Conservation (phyloP, 35 echinoderm and acorn worm species). For the Apostichopus californicus region DNA sequence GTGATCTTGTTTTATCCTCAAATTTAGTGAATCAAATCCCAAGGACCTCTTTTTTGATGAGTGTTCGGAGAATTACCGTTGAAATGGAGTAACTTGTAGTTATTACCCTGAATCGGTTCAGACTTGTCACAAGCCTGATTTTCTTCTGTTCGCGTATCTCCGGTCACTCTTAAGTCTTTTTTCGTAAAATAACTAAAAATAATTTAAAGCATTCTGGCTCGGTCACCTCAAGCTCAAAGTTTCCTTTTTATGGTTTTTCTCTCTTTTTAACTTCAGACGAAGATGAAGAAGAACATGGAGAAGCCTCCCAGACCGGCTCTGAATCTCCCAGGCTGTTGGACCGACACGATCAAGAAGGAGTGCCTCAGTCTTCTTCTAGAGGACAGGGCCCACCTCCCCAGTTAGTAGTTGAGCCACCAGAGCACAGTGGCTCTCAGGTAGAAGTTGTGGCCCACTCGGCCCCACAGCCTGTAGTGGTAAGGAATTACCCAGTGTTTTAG, state of each 20-base stretch:
- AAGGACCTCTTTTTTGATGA: no score
- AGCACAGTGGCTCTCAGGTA: conserved; percentile 20
- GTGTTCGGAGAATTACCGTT: no score
- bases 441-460: background rate
- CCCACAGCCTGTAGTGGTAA: conserved; percentile 23
- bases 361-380: conserved; percentile 59
- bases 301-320: conserved; percentile 61
- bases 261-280: conserved; percentile 34
- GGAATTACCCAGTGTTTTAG: background rate
- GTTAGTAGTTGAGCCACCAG: conserved; percentile 80
- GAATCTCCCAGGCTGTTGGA: conserved; percentile 21
- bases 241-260: background rate
- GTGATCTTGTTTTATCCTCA: background rate
- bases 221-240: no score
- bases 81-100: no score
- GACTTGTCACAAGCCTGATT: no score
- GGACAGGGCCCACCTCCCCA: conserved; percentile 68
- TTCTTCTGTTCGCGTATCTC: no score
- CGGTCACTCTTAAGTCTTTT: no score
- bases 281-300: conserved; percentile 71
- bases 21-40: no score
- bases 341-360: conserved; percentile 37
- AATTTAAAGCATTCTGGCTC: no score
- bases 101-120: no score
- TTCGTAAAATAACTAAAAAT: no score